phyloP scores from a whole-genome alignment of 2,888 invertebrate species.

The Scaeva pyrastri region DNA sequence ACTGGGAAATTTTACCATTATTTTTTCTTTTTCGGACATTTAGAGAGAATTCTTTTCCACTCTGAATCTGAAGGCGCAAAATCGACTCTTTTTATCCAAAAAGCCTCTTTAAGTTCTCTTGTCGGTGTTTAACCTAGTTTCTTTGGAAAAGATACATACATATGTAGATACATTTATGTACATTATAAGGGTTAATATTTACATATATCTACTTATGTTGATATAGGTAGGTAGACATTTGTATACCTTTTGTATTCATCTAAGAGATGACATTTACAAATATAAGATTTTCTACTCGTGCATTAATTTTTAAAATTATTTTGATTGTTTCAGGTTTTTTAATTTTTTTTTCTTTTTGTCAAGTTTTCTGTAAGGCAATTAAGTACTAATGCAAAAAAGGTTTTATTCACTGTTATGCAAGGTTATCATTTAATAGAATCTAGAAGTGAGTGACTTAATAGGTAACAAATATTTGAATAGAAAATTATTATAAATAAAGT shows the following conservation, averaged over 20 bases:
- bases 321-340: conserved; percentile 32
- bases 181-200: neutral
- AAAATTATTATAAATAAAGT: too few species aligned
- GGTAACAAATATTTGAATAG: too few species aligned
- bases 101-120: conserved; percentile 37
- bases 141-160: conserved; percentile 14
- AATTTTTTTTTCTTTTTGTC: too few species aligned
- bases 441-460: too few species aligned
- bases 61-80: conserved; percentile 35
- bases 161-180: neutral
- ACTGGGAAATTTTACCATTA: conserved; percentile 46
- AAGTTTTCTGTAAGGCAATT: neutral
- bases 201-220: neutral
- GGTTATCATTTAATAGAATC: too few species aligned
- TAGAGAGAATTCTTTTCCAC: neutral
- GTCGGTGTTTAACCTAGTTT: conserved; percentile 69
- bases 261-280: conserved; percentile 61
- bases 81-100: conserved; percentile 25
- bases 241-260: conserved; percentile 13
- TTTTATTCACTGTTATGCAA: neutral
- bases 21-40: conserved; percentile 1
- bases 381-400: neutral
- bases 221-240: conserved; percentile 6
- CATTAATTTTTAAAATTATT: conserved; percentile 43
- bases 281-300: conserved; percentile 49